These are phyloP conservation scores for Sicus ferrugineus DNA, from an alignment of 2,888 invertebrate species.

Conservation along the genomic window DNA sequence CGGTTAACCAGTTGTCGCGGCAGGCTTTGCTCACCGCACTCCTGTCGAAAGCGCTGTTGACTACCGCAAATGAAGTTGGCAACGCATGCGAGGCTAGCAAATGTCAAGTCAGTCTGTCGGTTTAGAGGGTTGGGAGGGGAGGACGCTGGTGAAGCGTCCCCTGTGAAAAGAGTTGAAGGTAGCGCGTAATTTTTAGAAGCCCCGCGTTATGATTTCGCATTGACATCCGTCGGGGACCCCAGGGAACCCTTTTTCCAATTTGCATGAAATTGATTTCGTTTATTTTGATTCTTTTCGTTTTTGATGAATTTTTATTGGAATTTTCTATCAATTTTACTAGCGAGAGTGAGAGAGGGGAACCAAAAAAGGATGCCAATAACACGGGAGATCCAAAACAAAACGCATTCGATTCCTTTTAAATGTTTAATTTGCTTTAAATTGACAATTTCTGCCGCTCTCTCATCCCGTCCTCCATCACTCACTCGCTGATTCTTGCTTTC, in stretches of 20 bases:
- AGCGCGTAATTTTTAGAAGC: constrained; percentile 1
- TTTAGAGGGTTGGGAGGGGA: background rate
- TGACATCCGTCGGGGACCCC: background rate
- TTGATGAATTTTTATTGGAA: constrained; percentile 38
- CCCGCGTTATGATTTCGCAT: background rate
- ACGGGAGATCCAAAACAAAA: constrained; percentile 7
- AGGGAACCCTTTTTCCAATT: constrained; percentile 42
- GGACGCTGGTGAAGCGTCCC: background rate
- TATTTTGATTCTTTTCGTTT: constrained; percentile 32
- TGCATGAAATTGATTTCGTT: constrained; percentile 52
- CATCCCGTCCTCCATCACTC: too few relatives aligned
- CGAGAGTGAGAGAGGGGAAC: background rate
- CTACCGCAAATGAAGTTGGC: constrained; percentile 25
- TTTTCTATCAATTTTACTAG: too few relatives aligned
- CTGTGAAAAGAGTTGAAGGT: background rate
- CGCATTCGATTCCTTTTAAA: constrained; percentile 22
- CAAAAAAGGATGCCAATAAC: background rate
- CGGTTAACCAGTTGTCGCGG: constrained; percentile 41
- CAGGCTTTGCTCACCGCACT: background rate
- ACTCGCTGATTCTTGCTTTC: too few relatives aligned
- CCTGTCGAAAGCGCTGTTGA: background rate
- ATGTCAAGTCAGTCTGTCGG: background rate
- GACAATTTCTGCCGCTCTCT: background rate
- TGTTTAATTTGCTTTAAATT: constrained; percentile 30
- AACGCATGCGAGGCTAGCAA: constrained; percentile 6